Evolutionary conservation across 1,140 invertebrate species (phyloP).

Genomic region (Leucophenga varia): DNA sequence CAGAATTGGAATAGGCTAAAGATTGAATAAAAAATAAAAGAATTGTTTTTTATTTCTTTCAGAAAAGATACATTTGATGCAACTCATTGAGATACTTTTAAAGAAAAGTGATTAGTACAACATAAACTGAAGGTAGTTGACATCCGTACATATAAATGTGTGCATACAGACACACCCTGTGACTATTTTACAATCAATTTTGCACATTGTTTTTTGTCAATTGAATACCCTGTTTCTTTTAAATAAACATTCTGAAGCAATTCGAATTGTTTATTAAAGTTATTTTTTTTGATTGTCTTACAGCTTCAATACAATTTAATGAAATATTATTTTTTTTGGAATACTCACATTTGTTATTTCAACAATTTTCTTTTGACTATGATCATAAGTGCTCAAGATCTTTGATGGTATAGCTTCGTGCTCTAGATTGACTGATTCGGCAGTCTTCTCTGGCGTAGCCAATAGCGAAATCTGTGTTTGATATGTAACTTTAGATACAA

Average conservation of each 20-base stretch:
- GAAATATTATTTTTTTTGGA: no score
- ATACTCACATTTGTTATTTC: constrained; percentile 43
- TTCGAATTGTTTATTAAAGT: no score
- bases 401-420: constrained; percentile 47
- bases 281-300: no score
- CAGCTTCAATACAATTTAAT: no score
- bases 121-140: not conserved
- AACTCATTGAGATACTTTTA: no score
- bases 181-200: not conserved
- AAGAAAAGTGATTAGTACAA: no score
- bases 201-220: no score
- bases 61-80: not conserved
- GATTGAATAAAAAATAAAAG: constrained; percentile 1
- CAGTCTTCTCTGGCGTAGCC: constrained; percentile 32
- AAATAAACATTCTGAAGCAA: no score
- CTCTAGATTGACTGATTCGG: constrained; percentile 50
- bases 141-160: not conserved
- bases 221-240: no score
- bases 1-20: constrained; percentile 60
- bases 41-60: no score
- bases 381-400: constrained; percentile 42
- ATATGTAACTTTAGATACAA: no score
- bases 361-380: constrained; percentile 38
- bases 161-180: not conserved
- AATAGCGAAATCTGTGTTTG: constrained; percentile 38